Percentiles rank a stretch among this genome's conserved stretches.
Evolutionary conservation across 2,888 invertebrate genomes (phyloP).

Genomic region (Mesochorus sp.): DNA sequence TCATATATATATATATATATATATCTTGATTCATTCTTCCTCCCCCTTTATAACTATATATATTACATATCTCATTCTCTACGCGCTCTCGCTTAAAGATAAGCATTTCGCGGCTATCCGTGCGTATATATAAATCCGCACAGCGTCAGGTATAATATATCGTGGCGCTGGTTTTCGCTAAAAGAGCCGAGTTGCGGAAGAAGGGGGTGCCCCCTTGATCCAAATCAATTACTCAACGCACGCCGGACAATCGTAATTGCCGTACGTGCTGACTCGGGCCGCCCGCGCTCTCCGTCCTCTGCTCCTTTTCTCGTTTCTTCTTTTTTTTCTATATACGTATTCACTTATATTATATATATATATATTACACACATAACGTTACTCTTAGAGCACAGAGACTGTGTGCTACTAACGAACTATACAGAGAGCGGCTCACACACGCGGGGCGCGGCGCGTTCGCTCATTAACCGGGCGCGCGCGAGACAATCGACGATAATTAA

Average conservation of each 20-base stretch:
- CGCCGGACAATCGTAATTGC: slow-evolving; percentile 73
- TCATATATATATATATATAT: too few relatives aligned
- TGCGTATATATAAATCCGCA: not conserved
- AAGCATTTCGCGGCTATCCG: slow-evolving; percentile 21
- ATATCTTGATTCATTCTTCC: not conserved
- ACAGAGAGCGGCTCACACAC: slow-evolving; percentile 6
- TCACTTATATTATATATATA: not conserved
- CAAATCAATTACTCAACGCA: slow-evolving; percentile 69
- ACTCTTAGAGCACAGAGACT: slow-evolving; percentile 35
- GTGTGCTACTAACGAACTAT: slow-evolving; percentile 45
- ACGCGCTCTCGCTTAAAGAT: not conserved
- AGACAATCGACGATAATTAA: slow-evolving; percentile 74
- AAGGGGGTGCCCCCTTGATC: slow-evolving; percentile 60
- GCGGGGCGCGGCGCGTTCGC: slow-evolving; percentile 64
- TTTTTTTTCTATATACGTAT: not conserved
- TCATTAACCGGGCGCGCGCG: slow-evolving; percentile 69
- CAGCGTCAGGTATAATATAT: not conserved
- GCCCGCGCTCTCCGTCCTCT: slow-evolving; percentile 57
- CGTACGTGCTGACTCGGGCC: slow-evolving; percentile 53
- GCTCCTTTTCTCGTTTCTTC: slow-evolving; percentile 17
- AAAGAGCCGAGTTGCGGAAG: slow-evolving; percentile 49
- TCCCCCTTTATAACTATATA: not conserved
- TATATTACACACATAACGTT: too few relatives aligned
- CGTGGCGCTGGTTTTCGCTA: slow-evolving; percentile 33
- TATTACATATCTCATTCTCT: not conserved